Conservation (phyloP, 1,140 invertebrate species). For the Pygmarrhopalites habei region DNA sequence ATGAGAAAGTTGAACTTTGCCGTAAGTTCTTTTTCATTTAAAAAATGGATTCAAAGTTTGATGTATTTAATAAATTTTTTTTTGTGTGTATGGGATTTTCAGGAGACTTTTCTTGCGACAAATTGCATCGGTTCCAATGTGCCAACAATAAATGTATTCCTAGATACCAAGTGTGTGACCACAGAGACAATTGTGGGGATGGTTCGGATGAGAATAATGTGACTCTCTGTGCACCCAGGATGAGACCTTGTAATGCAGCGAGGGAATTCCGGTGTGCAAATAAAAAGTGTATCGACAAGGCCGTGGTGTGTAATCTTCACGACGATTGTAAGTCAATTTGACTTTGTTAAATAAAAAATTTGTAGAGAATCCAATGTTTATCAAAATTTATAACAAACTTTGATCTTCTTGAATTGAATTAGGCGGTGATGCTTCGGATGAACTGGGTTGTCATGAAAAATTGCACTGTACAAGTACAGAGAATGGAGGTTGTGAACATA, state of each 20-base stretch:
- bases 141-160: slow-evolving; percentile 80
- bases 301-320: slow-evolving; percentile 72
- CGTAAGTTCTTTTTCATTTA: slow-evolving; percentile 43
- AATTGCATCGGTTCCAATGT: slow-evolving; percentile 73
- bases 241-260: slow-evolving; percentile 54
- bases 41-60: neutral
- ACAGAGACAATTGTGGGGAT: slow-evolving; percentile 77
- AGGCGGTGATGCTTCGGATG: slow-evolving; percentile 46
- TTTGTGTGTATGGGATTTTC: slow-evolving; percentile 18
- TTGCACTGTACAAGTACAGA: slow-evolving; percentile 61
- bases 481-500: slow-evolving; percentile 87
- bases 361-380: too few species aligned
- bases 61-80: neutral
- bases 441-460: slow-evolving; percentile 69
- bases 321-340: too few species aligned
- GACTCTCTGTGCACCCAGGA: slow-evolving; percentile 67
- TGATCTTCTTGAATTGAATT: too few species aligned
- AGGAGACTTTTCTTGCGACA: slow-evolving; percentile 75
- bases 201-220: slow-evolving; percentile 84
- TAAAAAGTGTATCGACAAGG: slow-evolving; percentile 73
- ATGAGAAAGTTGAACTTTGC: slow-evolving; percentile 73
- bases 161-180: slow-evolving; percentile 73
- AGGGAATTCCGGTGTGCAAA: slow-evolving; percentile 75
- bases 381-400: too few species aligned
- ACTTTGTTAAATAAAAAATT: too few species aligned